Conservation (phyloP, 2,888 invertebrate species). For the Glyphotaelius pellucidus region DNA sequence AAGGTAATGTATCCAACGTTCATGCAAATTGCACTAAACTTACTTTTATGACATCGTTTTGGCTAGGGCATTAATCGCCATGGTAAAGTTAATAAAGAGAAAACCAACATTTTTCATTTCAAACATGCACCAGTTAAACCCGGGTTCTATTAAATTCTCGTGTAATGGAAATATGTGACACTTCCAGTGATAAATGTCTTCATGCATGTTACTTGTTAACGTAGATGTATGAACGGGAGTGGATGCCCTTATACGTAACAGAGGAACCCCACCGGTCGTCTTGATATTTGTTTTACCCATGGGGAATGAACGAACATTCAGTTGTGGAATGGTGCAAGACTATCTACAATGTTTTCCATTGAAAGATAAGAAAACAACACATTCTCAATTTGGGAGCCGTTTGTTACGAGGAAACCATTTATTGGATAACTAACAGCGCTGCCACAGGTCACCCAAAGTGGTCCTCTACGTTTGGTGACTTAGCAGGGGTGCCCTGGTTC, state of each 20-base stretch:
- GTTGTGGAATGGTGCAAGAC: background rate
- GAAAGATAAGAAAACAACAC: background rate
- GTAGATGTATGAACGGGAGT: background rate
- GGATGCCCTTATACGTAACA: background rate
- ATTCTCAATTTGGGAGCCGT: too few species aligned
- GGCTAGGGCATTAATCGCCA: background rate
- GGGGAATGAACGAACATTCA: background rate
- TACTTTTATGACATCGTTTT: background rate
- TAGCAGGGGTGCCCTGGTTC: too few species aligned
- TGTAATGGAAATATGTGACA: constrained; percentile 32
- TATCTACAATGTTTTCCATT: background rate
- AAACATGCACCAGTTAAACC: background rate
- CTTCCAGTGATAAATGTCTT: constrained; percentile 33
- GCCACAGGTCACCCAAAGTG: too few species aligned
- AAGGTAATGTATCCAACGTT: too few species aligned
- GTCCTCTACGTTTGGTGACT: too few species aligned
- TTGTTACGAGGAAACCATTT: too few species aligned
- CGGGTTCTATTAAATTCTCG: constrained; percentile 34
- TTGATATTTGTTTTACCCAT: background rate
- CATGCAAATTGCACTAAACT: background rate
- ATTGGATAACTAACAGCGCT: too few species aligned
- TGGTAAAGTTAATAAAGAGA: background rate
- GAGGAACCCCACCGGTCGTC: background rate
- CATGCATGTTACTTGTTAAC: constrained; percentile 2
- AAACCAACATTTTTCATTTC: background rate